phyloP scores from a whole-genome alignment of 2,113 vertebrate species.

The Heterocephalus glaber region DNA sequence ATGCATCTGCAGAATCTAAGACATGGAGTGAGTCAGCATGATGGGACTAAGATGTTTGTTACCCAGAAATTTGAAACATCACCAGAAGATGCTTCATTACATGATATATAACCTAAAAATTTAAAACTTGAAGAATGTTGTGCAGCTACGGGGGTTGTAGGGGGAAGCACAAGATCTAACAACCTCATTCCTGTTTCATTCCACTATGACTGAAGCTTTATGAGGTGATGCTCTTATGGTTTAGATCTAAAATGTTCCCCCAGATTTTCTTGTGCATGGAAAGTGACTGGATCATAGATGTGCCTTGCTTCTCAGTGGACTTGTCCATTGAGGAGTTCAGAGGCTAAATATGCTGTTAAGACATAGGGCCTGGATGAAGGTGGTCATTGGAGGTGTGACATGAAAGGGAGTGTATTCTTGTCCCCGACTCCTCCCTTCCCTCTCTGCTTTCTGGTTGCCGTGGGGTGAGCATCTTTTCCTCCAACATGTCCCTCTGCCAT shows the following conservation, averaged over 20 bases:
- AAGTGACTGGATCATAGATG: background rate
- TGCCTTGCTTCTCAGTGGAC: background rate
- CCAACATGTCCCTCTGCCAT: no score
- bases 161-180: rapidly evolving
- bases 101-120: background rate
- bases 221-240: background rate
- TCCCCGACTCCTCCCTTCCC: background rate
- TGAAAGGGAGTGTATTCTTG: background rate
- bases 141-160: rapidly evolving
- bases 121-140: background rate
- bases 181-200: background rate
- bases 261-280: background rate
- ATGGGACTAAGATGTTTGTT: background rate
- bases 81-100: no score
- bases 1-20: background rate
- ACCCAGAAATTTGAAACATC: background rate
- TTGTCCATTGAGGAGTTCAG: background rate
- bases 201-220: background rate
- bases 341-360: background rate
- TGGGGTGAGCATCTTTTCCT: no score
- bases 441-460: background rate
- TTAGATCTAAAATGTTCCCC: background rate
- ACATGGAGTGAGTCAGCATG: background rate
- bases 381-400: background rate
- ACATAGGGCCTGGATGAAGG: background rate